Evolutionary conservation across 2,888 invertebrate species (phyloP), one percentile per base, ranked within the genome.

Genomic region (Mylabris sibirica): DNA sequence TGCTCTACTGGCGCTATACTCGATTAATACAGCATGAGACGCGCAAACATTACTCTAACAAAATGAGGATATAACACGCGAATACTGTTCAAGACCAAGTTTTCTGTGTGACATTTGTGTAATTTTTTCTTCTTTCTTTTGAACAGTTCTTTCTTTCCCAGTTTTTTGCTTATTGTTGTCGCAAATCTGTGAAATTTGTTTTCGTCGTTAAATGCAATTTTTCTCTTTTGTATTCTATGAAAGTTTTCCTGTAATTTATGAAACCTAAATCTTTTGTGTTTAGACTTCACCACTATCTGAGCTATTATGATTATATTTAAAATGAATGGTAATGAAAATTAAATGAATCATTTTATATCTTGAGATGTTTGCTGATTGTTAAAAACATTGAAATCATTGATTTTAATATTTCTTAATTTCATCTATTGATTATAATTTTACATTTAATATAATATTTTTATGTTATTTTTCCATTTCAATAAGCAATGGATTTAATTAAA

Each of bases 11-110:
- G 68, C 65, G 30, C 5, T 30, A 62, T 61, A 72, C 64, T 65
- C 69, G 71, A 69, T 72, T 69, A 72, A 72, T 69, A 72, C 71
- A 62, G 67, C 69, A 72, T 68, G 65, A 69, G 71, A 68, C 71
- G 71, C 67, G 67, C 69, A 69, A 72, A 72, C 63, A 69, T 66
- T 66, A 63, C 63, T 67, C 63, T 65, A 66, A 72, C 66, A 59
- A 64, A 72, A 72, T 67, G 69, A 72, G 63, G 67, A 65, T 65
- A 26, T 60, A 63, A 59, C 71, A 72, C 71, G 71, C 71, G 69
- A 72, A 69, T 67, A 72, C 60, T 64, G 57, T 60, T 24, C 35
- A 59, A 59, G 64, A 62, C 63, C 22, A 24, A 44, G 66, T 64
- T 61, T 26, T 30, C 30, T 4, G 30, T 60, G 67, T 65, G 68